A percentile compares a stretch with the other conserved stretches of the same genome.
Evolutionary conservation across 1,140 invertebrate species (phyloP).

Genomic region (Leptinotarsa lineolata): DNA sequence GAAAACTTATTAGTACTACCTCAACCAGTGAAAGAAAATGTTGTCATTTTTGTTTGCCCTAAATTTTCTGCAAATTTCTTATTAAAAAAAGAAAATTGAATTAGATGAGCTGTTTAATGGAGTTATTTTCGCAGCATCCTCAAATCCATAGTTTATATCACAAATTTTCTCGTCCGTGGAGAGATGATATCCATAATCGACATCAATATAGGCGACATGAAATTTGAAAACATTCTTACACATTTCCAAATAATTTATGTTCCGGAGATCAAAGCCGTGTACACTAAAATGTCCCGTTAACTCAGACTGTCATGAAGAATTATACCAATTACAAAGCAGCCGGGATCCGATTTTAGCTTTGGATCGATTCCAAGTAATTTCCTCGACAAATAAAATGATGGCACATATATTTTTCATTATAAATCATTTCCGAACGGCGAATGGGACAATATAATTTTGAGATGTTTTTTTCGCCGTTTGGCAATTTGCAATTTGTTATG

Average conservation of each 20-base stretch:
- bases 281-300: slow-evolving; percentile 33
- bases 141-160: too few species aligned
- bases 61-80: too few species aligned
- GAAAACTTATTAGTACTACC: too few species aligned
- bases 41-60: too few species aligned
- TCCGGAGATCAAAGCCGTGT: slow-evolving; percentile 32
- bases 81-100: too few species aligned
- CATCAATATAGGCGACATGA: background rate
- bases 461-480: background rate
- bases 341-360: slow-evolving; percentile 33
- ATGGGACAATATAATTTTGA: background rate
- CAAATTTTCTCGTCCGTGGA: too few species aligned
- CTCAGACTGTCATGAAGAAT: slow-evolving; percentile 36
- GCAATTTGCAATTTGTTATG: slow-evolving; percentile 3
- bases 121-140: too few species aligned
- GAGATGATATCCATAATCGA: background rate
- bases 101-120: too few species aligned
- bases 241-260: slow-evolving; percentile 30
- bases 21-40: too few species aligned
- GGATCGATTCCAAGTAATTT: slow-evolving; percentile 35
- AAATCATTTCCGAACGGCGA: background rate
- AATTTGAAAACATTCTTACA: slow-evolving; percentile 27
- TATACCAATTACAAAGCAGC: slow-evolving; percentile 34
- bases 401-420: background rate
- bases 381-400: slow-evolving; percentile 3